Percentiles rank a stretch among this genome's conserved stretches.
These are phyloP conservation scores for Hemichromis elongatus DNA, from an alignment of 2,113 vertebrate genomes.

Conservation along the genomic window DNA sequence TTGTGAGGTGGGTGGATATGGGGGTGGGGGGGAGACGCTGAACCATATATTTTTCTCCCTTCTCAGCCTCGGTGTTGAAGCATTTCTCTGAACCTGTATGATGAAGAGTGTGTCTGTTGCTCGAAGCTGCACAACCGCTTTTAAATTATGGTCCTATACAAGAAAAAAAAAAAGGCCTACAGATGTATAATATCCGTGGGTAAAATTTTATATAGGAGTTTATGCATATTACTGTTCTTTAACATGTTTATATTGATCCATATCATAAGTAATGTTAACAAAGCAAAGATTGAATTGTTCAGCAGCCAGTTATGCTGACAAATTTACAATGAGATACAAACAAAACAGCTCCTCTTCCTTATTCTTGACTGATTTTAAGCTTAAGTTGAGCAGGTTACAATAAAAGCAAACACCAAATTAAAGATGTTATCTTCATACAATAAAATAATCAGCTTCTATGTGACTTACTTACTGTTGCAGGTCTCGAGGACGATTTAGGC, in stretches of 20 bases:
- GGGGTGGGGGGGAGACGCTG: slow-evolving; percentile 38
- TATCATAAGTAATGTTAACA: background rate
- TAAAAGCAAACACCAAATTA: background rate
- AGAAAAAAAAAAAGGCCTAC: background rate
- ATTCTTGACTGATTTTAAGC: background rate
- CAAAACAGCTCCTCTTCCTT: background rate
- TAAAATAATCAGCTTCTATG: background rate
- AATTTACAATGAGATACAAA: background rate
- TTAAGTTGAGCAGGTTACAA: background rate
- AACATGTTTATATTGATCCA: background rate
- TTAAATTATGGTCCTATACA: background rate
- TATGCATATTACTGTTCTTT: background rate
- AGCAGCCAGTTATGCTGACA: background rate
- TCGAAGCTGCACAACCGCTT: background rate
- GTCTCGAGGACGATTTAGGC: slow-evolving; percentile 16
- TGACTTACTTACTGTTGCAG: slow-evolving; percentile 40
- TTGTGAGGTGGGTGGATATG: slow-evolving; percentile 15
- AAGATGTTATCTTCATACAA: background rate
- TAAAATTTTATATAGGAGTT: background rate
- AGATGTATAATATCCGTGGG: background rate
- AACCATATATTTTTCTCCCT: slow-evolving; percentile 47
- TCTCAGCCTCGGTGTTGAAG: slow-evolving; percentile 12
- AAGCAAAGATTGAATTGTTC: background rate
- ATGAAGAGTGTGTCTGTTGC: background rate
- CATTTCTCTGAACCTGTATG: slow-evolving; percentile 17